Conservation (phyloP, 2,797 vertebrate genomes). For the Peromyscus aztecus region DNA sequence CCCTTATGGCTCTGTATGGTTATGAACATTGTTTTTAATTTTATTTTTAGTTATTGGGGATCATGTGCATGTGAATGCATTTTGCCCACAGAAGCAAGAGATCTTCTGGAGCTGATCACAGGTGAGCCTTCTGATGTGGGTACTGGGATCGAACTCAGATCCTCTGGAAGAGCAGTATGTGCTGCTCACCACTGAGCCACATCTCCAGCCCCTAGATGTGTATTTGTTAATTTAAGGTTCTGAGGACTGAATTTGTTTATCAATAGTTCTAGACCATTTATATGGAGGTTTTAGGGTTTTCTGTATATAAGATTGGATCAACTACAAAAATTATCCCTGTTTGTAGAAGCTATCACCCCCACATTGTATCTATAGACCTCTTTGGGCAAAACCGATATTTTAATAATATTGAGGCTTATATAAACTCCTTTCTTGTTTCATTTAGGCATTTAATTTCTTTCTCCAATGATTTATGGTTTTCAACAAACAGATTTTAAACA, state of each 20-base stretch:
- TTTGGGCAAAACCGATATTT: neutral
- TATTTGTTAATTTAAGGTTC: neutral
- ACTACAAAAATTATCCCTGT: neutral
- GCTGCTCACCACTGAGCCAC: neutral
- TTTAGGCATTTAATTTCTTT: neutral
- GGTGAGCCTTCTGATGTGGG: neutral
- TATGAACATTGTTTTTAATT: neutral
- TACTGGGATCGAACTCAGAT: neutral
- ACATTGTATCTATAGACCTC: neutral
- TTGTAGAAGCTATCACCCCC: neutral
- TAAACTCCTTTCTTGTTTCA: neutral
- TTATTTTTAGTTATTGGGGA: neutral
- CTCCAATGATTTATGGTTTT: neutral
- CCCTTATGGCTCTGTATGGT: neutral
- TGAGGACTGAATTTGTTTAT: neutral
- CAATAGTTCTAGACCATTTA: neutral
- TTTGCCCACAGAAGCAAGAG: neutral
- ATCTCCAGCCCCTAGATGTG: neutral
- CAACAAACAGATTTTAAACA: neutral
- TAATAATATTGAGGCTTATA: neutral
- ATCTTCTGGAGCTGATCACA: neutral
- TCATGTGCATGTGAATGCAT: neutral
- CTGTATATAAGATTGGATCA: neutral
- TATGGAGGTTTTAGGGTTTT: neutral
- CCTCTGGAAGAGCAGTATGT: neutral